phyloP scores from a whole-genome alignment of 2,888 invertebrate species.

The Idaea straminata region DNA sequence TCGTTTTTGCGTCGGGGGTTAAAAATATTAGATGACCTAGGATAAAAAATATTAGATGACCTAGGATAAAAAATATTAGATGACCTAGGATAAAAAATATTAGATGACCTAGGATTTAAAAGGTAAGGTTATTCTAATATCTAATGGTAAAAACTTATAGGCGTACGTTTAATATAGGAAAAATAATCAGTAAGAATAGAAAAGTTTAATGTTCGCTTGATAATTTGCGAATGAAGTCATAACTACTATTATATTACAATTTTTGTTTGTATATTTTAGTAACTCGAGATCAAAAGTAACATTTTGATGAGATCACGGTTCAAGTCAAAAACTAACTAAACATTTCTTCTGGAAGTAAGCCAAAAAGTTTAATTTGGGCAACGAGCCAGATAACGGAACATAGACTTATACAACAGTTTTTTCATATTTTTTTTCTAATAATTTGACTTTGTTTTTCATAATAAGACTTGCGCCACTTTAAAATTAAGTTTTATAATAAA shows the following conservation, averaged over 20 bases:
- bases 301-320: conserved; percentile 47
- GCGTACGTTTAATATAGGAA: background rate
- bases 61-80: too few relatives aligned
- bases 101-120: too few relatives aligned
- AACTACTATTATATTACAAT: background rate
- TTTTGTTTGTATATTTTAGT: background rate
- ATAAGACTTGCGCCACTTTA: background rate
- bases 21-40: too few relatives aligned
- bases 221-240: background rate
- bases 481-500: background rate
- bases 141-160: background rate
- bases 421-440: conserved; percentile 28
- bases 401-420: conserved; percentile 44
- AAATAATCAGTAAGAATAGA: background rate
- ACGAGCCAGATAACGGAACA: conserved; percentile 53
- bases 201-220: background rate
- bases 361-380: conserved; percentile 53
- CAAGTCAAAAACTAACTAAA: conserved; percentile 46
- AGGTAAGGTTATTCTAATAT: too few relatives aligned
- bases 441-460: conserved; percentile 7
- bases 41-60: too few relatives aligned
- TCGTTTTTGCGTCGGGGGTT: too few relatives aligned
- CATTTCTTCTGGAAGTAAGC: conserved; percentile 56
- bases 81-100: too few relatives aligned
- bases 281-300: conserved; percentile 11